Evolutionary conservation across 2,888 invertebrate species (phyloP), one percentile per base, ranked within the genome.

Genomic region (Cataglyphis cursor): DNA sequence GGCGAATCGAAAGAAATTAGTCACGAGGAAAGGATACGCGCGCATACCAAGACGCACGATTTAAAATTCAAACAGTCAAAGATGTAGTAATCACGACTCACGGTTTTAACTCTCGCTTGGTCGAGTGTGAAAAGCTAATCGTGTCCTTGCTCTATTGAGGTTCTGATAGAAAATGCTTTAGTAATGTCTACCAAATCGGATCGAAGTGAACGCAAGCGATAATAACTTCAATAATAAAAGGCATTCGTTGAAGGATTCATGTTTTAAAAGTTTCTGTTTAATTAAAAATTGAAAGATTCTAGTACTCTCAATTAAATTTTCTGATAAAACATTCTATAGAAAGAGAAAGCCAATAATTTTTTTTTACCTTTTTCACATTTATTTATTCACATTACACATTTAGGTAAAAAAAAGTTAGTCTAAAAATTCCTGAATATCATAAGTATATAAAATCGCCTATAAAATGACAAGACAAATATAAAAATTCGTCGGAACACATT

Each of bases 71-170:
- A 74, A 24, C 18, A 12, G 82, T 87, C 89, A 62, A 83, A 84
- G 88, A 83, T 85, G 88, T 84, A 84, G 88, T 84, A 84, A 89
- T 83, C 81, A 84, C 31, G 62, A 81, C 35, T 31, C 74, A 28
- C 28, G 84, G 87, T 83, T 87, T 84, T 70, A 61, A 88, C 84
- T 89, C 85, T 74, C 82, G 88, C 84, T 88, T 87, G 89, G 78
- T 87, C 87, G 85, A 87, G 85, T 89, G 88, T 83, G 88, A 89
- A 88, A 89, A 87, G 84, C 87, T 88, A 89, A 89, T 87, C 87
- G 83, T 86, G 90, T 87, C 88, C 88, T 89, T 88, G 89, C 85
- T 85, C 89, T 73, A 83, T 83, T 87, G 88, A 88, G 89, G 75
- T 81, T 74, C 85, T 84, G 89, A 89, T 89, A 88, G 87, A 89